phyloP scores from a whole-genome alignment of 1,140 invertebrate genomes.

The Xylocopa sonorina region DNA sequence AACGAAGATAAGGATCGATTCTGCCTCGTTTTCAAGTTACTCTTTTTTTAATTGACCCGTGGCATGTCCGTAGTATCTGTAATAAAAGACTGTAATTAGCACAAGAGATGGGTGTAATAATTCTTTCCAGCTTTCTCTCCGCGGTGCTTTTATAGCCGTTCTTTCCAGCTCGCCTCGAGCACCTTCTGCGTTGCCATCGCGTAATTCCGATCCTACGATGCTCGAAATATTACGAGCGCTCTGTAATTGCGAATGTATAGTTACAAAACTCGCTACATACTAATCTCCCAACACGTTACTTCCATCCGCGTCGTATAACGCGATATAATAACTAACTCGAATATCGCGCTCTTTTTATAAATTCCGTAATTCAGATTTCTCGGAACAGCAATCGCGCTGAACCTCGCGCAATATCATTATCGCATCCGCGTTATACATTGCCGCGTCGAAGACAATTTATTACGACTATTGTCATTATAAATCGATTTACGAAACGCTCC shows the following conservation, averaged over 20 bases:
- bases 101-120: constrained; percentile 1
- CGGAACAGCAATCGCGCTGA: too few relatives aligned
- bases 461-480: too few relatives aligned
- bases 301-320: too few relatives aligned
- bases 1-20: not conserved
- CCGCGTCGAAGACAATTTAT: too few relatives aligned
- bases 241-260: not conserved
- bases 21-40: not conserved
- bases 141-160: not conserved
- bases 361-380: too few relatives aligned
- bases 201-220: not conserved
- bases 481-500: not conserved
- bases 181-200: too few relatives aligned
- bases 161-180: not conserved
- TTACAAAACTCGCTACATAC: not conserved
- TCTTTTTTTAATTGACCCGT: not conserved
- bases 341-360: too few relatives aligned
- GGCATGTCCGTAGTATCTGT: not conserved
- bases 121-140: not conserved
- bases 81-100: not conserved
- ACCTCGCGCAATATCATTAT: too few relatives aligned
- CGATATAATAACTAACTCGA: too few relatives aligned
- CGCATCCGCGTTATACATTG: too few relatives aligned
- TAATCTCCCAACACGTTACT: too few relatives aligned
- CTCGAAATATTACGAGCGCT: not conserved